These are phyloP conservation scores for Bombylius major DNA, from an alignment of 2,888 invertebrate genomes.

Conservation along the genomic window DNA sequence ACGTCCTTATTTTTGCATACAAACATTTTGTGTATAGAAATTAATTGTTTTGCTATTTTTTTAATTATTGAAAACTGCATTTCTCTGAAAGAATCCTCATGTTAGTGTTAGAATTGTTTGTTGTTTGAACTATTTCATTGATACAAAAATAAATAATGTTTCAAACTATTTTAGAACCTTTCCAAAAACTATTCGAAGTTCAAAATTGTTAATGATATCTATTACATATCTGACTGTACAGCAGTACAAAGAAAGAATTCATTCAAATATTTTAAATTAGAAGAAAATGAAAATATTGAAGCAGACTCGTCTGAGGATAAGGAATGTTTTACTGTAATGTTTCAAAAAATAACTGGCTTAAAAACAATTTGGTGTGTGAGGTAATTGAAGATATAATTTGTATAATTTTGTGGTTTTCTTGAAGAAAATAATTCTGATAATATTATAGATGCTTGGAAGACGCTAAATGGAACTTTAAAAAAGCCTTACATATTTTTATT, in stretches of 20 bases:
- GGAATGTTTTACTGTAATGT: conserved; percentile 10
- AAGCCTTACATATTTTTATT: conserved; percentile 7
- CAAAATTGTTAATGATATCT: conserved; percentile 12
- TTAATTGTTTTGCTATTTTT: too few relatives aligned
- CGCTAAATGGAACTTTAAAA: conserved; percentile 11
- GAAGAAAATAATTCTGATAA: neutral
- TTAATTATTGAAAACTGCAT: too few relatives aligned
- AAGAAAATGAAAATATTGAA: neutral
- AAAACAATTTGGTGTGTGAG: conserved; percentile 10
- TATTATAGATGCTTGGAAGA: conserved; percentile 10
- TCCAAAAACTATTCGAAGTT: conserved; percentile 1
- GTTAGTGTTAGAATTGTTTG: too few relatives aligned
- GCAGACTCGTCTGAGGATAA: conserved; percentile 10
- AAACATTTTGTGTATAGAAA: too few relatives aligned
- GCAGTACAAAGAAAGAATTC: conserved; percentile 4
- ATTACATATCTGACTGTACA: conserved; percentile 8
- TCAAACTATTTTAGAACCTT: too few relatives aligned
- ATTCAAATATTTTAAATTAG: conserved; percentile 6
- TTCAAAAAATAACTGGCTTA: conserved; percentile 11
- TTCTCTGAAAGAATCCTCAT: too few relatives aligned
- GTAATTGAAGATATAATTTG: neutral
- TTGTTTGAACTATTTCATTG: too few relatives aligned
- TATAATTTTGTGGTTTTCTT: neutral
- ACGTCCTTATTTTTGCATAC: too few relatives aligned
- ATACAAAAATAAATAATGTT: too few relatives aligned